Percentiles rank a stretch among this genome's conserved stretches.
phyloP scores from a whole-genome alignment of 2,888 invertebrate species.

The Gibbula magus region DNA sequence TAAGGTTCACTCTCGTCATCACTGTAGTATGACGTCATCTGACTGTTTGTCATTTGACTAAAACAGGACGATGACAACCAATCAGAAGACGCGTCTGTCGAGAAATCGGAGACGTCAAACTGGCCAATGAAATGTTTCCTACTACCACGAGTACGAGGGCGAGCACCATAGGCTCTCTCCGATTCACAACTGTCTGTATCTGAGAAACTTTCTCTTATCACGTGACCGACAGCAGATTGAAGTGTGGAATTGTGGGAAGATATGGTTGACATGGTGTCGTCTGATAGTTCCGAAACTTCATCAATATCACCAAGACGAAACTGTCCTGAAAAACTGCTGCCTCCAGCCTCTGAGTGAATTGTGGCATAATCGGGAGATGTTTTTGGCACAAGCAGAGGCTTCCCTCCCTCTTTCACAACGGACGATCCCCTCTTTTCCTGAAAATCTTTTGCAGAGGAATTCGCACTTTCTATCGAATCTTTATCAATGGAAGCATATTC shows the following conservation, averaged over 20 bases:
- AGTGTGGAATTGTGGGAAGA: slow-evolving; percentile 18
- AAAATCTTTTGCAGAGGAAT: background rate
- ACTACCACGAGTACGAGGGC: background rate
- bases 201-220: background rate
- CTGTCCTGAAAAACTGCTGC: background rate
- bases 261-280: slow-evolving; percentile 5
- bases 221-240: background rate
- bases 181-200: background rate
- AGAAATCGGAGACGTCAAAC: slow-evolving; percentile 11
- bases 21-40: slow-evolving; percentile 1
- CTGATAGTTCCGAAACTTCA: background rate
- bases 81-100: slow-evolving; percentile 1
- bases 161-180: background rate
- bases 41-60: background rate
- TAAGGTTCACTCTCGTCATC: background rate
- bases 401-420: background rate
- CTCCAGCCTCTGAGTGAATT: background rate
- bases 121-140: background rate
- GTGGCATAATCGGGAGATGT: background rate
- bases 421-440: background rate
- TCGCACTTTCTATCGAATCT: background rate
- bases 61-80: background rate
- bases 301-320: background rate
- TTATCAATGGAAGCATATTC: background rate
- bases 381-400: background rate